These are phyloP conservation scores for Lasioglossum morio DNA, from an alignment of 2,888 invertebrate genomes.

Conservation along the genomic window DNA sequence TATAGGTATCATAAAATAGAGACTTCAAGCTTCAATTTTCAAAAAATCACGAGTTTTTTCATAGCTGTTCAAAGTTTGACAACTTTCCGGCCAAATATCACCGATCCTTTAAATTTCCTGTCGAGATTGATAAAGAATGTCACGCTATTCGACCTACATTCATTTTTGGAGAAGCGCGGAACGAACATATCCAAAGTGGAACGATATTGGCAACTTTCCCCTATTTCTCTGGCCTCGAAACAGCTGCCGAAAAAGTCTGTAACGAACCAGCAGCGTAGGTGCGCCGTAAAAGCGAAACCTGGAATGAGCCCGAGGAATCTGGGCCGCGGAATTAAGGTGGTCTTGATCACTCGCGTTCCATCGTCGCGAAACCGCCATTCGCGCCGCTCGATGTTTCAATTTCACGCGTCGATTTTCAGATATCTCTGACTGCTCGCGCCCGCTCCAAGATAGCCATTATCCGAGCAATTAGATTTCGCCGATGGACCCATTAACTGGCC, in stretches of 20 bases:
- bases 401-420: slow-evolving; percentile 45
- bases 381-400: slow-evolving; percentile 51
- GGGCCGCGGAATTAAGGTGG: slow-evolving; percentile 35
- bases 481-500: slow-evolving; percentile 52
- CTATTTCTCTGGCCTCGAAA: background rate
- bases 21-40: too few relatives aligned
- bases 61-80: too few relatives aligned
- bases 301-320: slow-evolving; percentile 34
- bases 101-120: too few relatives aligned
- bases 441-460: slow-evolving; percentile 50
- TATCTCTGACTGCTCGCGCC: slow-evolving; percentile 21
- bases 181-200: background rate
- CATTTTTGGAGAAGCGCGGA: background rate
- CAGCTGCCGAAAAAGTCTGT: background rate
- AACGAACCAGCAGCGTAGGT: slow-evolving; percentile 4
- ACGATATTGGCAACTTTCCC: background rate
- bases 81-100: too few relatives aligned
- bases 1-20: too few relatives aligned
- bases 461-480: slow-evolving; percentile 53
- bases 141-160: background rate
- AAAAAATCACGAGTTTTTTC: too few relatives aligned
- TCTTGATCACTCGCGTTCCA: background rate
- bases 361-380: slow-evolving; percentile 7
- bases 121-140: too few relatives aligned
- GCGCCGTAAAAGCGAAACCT: slow-evolving; percentile 22